Percentiles rank a stretch among this genome's conserved stretches.
phyloP scores from a whole-genome alignment of 2,113 vertebrate species.

The Prunella himalayana region DNA sequence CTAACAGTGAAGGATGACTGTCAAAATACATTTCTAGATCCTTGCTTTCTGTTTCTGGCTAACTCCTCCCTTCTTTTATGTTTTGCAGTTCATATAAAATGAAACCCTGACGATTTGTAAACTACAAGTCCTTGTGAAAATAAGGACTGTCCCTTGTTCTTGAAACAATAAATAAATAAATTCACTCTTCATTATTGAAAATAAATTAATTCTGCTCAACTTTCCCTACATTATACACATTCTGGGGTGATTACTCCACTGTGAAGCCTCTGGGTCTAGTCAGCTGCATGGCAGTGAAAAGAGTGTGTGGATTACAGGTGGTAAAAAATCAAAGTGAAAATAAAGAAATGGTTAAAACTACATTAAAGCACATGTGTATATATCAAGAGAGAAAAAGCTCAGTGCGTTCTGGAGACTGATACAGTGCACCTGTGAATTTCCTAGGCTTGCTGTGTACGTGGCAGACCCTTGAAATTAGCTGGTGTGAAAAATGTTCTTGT shows the following conservation, averaged over 20 bases:
- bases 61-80: conserved; percentile 9
- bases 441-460: not conserved
- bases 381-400: not conserved
- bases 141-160: not conserved
- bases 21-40: conserved; percentile 10
- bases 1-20: not conserved
- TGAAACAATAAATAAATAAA: too few relatives aligned
- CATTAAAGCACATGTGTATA: not conserved
- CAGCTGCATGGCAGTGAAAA: not conserved
- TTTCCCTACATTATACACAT: not conserved
- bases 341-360: not conserved
- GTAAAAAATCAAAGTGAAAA: not conserved
- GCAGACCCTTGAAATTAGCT: not conserved
- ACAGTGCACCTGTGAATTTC: not conserved
- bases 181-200: too few relatives aligned
- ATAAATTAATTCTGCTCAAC: not conserved
- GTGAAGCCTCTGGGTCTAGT: not conserved
- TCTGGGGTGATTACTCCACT: not conserved
- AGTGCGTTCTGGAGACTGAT: not conserved
- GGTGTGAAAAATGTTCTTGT: not conserved
- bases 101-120: conserved; percentile 42
- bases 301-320: not conserved
- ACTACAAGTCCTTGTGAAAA: conserved; percentile 1
- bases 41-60: conserved; percentile 30
- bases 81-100: conserved; percentile 24